Evolutionary conservation across 2,888 invertebrate species (phyloP), one percentile per base, ranked within the genome.

Genomic region (Hemithea aestivaria): DNA sequence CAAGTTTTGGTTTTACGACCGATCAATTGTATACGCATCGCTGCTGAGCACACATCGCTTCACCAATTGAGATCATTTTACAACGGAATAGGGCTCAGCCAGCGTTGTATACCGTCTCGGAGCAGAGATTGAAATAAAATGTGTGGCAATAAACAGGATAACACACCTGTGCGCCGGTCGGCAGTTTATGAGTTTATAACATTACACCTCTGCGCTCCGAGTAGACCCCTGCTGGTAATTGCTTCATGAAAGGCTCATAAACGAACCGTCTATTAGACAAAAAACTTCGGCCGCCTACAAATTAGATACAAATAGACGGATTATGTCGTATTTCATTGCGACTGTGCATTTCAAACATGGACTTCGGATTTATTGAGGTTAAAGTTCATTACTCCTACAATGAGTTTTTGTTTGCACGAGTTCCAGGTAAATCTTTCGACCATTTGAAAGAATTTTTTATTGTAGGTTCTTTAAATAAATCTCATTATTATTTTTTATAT

Each of bases 131-230:
- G 29, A 12, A 28, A n/a, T 27, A 20, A 30, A 32, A 41, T 35
- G 8, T 31, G 29, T 9, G 36, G 43, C 51, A 45, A 48, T 43
- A 46, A 65, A 57, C 45, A 51, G 49, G 55, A 55, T 56, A 44
- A 64, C 61, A 72, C 81, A 82, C 79, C 81, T 82, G 82, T 78
- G 70, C 63, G 43, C 58, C 56, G 66, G 52, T 48, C 61, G 60
- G 59, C 66, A 67, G 73, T 83, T 85, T 85, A 83, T 84, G 73
- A 62, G 65, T 84, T 85, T 83, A 85, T 73, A 64, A 67, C 73
- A 77, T 82, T 76, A 79, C 83, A 80, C 82, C 80, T 84, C 67
- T 68, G 59, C 58, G 66, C 53, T 66, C 64, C 60, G 67, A 64
- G 71, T 64, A 69, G 72, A 71, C 71, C 73, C 73, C 73, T 61